Percentiles rank a stretch among this genome's conserved stretches.
phyloP scores from a whole-genome alignment of 1,140 invertebrate genomes.

The Sinella curviseta region DNA sequence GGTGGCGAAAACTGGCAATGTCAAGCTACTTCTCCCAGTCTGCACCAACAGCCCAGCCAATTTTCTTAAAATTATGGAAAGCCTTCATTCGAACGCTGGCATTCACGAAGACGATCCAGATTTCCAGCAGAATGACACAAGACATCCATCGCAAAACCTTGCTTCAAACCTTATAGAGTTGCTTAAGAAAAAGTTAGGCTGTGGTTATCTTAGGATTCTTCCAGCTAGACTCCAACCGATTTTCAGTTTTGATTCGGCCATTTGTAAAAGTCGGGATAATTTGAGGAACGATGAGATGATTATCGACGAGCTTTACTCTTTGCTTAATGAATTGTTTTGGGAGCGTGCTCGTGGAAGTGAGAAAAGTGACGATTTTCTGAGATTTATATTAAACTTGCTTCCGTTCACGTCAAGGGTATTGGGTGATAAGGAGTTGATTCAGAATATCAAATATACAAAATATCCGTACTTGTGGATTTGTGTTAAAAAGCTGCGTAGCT shows the following conservation, averaged over 20 bases:
- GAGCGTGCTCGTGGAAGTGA: neutral
- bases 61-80: neutral
- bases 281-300: too few species aligned
- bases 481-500: too few species aligned
- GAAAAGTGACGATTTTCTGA: neutral
- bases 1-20: neutral
- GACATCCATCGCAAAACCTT: neutral
- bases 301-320: neutral
- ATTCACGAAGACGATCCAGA: neutral
- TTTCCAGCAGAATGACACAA: neutral
- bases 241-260: neutral
- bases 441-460: neutral
- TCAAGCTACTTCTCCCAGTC: neutral
- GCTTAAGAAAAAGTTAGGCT: neutral
- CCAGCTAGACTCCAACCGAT: neutral
- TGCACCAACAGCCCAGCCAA: neutral
- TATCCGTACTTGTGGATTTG: neutral
- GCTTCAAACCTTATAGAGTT: neutral
- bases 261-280: too few species aligned
- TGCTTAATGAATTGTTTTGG: neutral
- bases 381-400: neutral
- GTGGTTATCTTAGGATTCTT: neutral
- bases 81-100: neutral
- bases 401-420: neutral
- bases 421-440: neutral